These are phyloP conservation scores for Xenopus laevis DNA, from an alignment of 2,113 vertebrate species.

Conservation along the genomic window DNA sequence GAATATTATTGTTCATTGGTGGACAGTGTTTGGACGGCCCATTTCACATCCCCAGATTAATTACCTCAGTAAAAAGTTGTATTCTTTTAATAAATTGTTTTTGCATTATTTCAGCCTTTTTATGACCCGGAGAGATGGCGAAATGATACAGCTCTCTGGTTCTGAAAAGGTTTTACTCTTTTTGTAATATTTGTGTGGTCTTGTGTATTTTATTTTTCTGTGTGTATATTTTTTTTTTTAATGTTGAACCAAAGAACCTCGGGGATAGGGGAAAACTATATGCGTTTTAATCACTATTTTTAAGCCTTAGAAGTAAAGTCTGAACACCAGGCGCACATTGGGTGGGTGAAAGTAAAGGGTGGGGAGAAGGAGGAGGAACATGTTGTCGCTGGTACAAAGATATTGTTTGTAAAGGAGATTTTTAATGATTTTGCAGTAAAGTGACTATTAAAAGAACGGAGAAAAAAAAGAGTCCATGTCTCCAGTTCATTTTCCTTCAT, in stretches of 20 bases:
- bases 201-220: conserved; percentile 37
- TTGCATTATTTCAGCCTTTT: conserved; percentile 36
- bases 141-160: conserved; percentile 16
- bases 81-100: conserved; percentile 29
- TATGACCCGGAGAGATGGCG: background rate
- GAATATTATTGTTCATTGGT: background rate
- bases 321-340: conserved; percentile 36
- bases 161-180: conserved; percentile 30
- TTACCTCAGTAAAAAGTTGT: conserved; percentile 38
- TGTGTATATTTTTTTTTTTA: conserved; percentile 44
- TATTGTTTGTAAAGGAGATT: conserved; percentile 39
- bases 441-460: conserved; percentile 38
- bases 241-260: conserved; percentile 46
- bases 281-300: conserved; percentile 45
- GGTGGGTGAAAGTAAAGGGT: background rate
- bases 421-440: conserved; percentile 44
- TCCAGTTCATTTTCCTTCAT: conserved; percentile 2
- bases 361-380: background rate
- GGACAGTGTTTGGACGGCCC: conserved; percentile 3
- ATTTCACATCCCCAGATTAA: conserved; percentile 11
- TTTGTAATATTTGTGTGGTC: conserved; percentile 46
- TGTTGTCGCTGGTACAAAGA: conserved; percentile 41
- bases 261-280: conserved; percentile 20
- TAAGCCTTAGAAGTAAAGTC: conserved; percentile 45
- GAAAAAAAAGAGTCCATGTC: background rate